A percentile compares a stretch with the other conserved stretches of the same genome.
phyloP scores from a whole-genome alignment of 2,888 invertebrate species.

The Brachynemurus nebulosus region DNA sequence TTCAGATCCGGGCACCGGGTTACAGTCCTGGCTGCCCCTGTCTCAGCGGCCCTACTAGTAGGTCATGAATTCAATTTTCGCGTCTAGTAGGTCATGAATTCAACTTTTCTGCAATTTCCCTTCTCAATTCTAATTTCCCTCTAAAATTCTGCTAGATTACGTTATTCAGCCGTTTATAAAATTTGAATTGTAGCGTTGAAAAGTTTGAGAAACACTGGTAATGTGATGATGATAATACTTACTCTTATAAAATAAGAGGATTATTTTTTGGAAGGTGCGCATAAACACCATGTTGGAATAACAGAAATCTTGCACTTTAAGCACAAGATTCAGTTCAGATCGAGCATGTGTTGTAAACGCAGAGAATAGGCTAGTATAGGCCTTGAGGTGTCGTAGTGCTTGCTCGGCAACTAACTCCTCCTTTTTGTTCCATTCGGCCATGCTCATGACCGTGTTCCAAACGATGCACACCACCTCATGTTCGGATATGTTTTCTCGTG shows the following conservation, averaged over 20 bases:
- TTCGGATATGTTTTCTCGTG: conserved; percentile 72
- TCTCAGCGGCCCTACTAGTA: no score
- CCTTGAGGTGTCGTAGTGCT: conserved; percentile 78
- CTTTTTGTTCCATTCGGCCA: conserved; percentile 97
- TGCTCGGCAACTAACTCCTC: conserved; percentile 94
- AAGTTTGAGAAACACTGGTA: no score
- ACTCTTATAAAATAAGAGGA: conserved; percentile 93
- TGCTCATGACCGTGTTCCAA: conserved; percentile 90
- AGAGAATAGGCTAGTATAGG: conserved; percentile 72
- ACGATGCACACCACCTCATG: conserved; percentile 57
- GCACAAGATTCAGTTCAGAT: conserved; percentile 75
- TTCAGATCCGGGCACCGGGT: no score
- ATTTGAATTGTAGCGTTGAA: no score
- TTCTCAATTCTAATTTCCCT: no score
- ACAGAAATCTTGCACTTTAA: conserved; percentile 94
- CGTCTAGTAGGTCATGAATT: no score
- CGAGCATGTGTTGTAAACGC: conserved; percentile 76
- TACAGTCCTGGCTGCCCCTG: no score
- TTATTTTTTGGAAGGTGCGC: conserved; percentile 95
- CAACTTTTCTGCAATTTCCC: no score
- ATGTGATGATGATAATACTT: conserved; percentile 25
- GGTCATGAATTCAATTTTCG: no score
- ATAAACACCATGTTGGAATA: conserved; percentile 99
- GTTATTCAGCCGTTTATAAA: no score
- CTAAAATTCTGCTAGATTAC: no score